Conservation (phyloP, 2,113 vertebrate genomes). For the Entelurus aequoreus region DNA sequence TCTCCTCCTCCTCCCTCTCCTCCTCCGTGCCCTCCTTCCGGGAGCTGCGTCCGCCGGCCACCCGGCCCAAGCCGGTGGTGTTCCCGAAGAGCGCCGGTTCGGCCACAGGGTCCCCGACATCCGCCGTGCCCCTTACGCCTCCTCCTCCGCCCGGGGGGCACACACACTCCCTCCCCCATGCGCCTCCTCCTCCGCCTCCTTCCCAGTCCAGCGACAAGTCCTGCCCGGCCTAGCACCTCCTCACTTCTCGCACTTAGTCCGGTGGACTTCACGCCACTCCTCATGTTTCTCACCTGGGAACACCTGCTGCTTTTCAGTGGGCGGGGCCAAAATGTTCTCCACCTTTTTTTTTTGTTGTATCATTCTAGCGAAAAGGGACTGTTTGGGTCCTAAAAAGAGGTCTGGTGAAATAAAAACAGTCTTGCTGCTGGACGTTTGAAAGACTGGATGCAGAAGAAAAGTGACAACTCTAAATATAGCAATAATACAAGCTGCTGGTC, state of each 20-base stretch:
- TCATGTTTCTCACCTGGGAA: too few relatives aligned
- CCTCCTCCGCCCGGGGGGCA: conserved; percentile 70
- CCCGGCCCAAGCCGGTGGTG: conserved; percentile 86
- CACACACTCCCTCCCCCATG: conserved; percentile 50
- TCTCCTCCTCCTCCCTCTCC: conserved; percentile 61
- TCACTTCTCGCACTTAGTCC: conserved; percentile 27
- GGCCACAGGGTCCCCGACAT: conserved; percentile 77
- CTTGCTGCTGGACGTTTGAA: conserved; percentile 48
- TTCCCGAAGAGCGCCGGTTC: conserved; percentile 85
- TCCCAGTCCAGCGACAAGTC: conserved; percentile 89
- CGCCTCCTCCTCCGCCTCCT: conserved; percentile 68
- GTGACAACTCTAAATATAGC: conserved; percentile 41
- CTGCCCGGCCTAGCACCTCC: conserved; percentile 80
- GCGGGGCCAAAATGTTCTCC: conserved; percentile 44
- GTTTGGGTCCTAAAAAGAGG: conserved; percentile 42
- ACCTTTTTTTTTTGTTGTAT: conserved; percentile 29
- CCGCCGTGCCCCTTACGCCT: conserved; percentile 70
- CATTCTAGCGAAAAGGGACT: conserved; percentile 23
- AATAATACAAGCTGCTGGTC: conserved; percentile 56
- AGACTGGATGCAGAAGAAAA: conserved; percentile 15
- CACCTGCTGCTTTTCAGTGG: conserved; percentile 38
- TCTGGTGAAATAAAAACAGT: conserved; percentile 44
- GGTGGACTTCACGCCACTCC: too few relatives aligned
- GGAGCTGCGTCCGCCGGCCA: conserved; percentile 85
- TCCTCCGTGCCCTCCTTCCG: conserved; percentile 65